Evolutionary conservation across 2,797 vertebrate genomes (phyloP).

Genomic region (Mormyrops boulengeri): DNA sequence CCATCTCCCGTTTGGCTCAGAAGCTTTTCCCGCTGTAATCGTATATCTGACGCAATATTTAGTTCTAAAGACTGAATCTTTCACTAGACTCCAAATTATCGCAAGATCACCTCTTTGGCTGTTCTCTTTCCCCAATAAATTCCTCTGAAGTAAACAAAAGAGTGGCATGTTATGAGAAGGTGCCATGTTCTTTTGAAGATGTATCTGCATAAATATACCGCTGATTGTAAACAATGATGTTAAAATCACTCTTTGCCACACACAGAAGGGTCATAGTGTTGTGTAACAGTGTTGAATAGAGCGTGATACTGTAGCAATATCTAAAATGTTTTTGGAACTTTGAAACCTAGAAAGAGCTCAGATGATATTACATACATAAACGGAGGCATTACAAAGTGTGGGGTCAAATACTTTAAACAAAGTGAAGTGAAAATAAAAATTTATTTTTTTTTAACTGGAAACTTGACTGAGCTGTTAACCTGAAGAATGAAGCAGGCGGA

Average conservation of each 20-base stretch:
- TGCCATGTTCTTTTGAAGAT: not conserved
- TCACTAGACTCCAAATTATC: not conserved
- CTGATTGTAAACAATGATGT: slow-evolving; percentile 12
- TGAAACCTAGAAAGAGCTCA: not conserved
- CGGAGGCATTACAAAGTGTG: not conserved
- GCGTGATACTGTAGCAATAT: not conserved
- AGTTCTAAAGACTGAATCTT: slow-evolving; percentile 8
- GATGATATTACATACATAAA: not conserved
- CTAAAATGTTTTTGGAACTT: not conserved
- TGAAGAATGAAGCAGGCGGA: not conserved
- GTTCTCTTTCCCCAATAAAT: not conserved
- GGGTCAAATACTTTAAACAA: not conserved
- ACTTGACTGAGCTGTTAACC: not conserved
- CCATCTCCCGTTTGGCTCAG: slow-evolving; percentile 2
- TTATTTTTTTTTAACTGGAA: not conserved
- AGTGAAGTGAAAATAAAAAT: not conserved
- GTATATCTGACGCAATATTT: slow-evolving; percentile 7
- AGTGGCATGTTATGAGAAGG: slow-evolving; percentile 14
- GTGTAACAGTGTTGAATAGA: not conserved
- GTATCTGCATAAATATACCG: slow-evolving; percentile 1
- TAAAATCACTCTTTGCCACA: not conserved
- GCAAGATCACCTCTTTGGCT: slow-evolving; percentile 7
- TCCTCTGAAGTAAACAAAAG: not conserved
- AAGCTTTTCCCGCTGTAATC: not conserved
- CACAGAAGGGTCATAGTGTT: not conserved